Evolutionary conservation across 2,888 invertebrate genomes (phyloP).

Genomic region (Seira sanloemensis): DNA sequence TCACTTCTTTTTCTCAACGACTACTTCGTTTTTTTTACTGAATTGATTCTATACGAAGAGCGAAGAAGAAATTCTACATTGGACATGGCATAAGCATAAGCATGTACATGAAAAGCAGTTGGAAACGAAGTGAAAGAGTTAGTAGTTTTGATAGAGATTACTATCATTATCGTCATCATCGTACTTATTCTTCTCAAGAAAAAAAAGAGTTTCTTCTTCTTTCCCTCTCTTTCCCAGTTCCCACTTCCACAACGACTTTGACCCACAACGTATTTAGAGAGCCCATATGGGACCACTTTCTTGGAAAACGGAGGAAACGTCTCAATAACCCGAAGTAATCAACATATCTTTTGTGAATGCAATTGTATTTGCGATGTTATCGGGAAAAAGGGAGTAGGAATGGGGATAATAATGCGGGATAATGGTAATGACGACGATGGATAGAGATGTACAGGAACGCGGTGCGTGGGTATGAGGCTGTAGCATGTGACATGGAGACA

Average conservation of each 20-base stretch:
- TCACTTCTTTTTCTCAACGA: conserved; percentile 16
- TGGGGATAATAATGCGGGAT: background rate
- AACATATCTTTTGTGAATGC: conserved; percentile 14
- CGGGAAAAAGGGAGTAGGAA: background rate
- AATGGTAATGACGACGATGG: background rate
- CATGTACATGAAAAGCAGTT: too few species aligned
- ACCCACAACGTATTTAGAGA: conserved; percentile 32
- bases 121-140: conserved; percentile 2
- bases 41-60: too few species aligned
- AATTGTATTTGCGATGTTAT: conserved; percentile 10
- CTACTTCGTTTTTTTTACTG: background rate
- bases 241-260: conserved; percentile 37
- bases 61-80: too few species aligned
- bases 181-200: too few species aligned
- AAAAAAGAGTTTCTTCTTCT: too few species aligned
- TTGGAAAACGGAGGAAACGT: too few species aligned
- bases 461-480: too few species aligned
- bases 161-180: conserved; percentile 28
- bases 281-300: conserved; percentile 37
- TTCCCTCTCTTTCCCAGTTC: background rate
- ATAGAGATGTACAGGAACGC: background rate
- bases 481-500: too few species aligned
- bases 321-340: conserved; percentile 35
- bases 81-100: too few species aligned
- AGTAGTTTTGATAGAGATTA: conserved; percentile 6